Conservation (phyloP, 2,888 invertebrate genomes). For the Stomorhina lunata region DNA sequence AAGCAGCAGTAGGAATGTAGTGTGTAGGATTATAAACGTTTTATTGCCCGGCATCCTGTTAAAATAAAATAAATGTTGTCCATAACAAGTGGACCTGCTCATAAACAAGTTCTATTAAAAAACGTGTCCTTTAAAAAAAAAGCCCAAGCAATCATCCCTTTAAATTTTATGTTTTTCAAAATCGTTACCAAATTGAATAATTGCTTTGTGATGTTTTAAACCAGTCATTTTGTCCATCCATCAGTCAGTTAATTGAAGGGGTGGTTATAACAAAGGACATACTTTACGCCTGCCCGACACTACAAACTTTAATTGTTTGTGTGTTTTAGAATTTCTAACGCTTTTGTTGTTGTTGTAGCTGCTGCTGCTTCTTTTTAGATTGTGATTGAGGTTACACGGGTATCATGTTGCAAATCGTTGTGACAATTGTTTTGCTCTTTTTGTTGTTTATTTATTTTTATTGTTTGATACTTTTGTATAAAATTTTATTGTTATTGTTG, state of each 20-base stretch:
- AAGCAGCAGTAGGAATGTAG: background rate
- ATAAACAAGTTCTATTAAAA: constrained; percentile 38
- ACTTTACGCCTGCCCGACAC: constrained; percentile 33
- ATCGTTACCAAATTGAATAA: constrained; percentile 73
- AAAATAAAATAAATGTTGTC: constrained; percentile 41
- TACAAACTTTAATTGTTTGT: no score
- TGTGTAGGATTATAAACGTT: background rate
- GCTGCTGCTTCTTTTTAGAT: no score
- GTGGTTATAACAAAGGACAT: constrained; percentile 69
- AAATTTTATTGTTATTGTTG: constrained; percentile 37
- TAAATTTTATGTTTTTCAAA: constrained; percentile 25
- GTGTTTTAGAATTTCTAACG: constrained; percentile 25
- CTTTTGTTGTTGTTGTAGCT: no score
- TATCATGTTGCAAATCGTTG: constrained; percentile 79
- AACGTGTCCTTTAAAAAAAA: background rate
- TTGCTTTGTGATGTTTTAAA: constrained; percentile 76
- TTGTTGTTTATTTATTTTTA: constrained; percentile 47
- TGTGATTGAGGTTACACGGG: constrained; percentile 77
- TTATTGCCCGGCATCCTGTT: constrained; percentile 34
- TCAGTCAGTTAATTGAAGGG: constrained; percentile 75
- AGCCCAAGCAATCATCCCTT: constrained; percentile 27
- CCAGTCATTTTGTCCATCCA: background rate
- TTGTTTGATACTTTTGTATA: constrained; percentile 49
- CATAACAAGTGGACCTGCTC: constrained; percentile 57
- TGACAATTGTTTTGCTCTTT: constrained; percentile 71